Evolutionary conservation across 2,797 vertebrate genomes (phyloP).

Genomic region (Fringilla coelebs): DNA sequence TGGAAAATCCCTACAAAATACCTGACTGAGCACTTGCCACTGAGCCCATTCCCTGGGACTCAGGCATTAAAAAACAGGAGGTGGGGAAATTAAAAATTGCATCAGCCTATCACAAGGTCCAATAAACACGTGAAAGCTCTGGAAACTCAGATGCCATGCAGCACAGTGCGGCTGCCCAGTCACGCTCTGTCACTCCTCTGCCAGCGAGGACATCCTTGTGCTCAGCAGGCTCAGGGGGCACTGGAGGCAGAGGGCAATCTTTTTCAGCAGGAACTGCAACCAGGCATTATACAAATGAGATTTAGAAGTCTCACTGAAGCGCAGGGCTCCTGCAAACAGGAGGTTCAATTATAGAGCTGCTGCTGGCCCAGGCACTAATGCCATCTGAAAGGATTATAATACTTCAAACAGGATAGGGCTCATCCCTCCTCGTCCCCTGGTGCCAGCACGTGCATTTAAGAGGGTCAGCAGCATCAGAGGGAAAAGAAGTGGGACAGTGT

Average conservation of each 20-base stretch:
- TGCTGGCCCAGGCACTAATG: neutral
- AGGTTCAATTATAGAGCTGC: slow-evolving; percentile 48
- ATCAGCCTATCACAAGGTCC: neutral
- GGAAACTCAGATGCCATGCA: neutral
- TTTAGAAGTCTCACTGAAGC: slow-evolving; percentile 23
- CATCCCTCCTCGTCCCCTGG: neutral
- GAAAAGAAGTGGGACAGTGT: neutral
- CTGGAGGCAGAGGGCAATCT: slow-evolving; percentile 15
- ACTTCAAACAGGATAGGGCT: slow-evolving; percentile 35
- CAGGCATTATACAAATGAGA: slow-evolving; percentile 59
- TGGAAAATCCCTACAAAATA: neutral
- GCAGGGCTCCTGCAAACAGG: neutral
- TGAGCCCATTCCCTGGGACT: neutral
- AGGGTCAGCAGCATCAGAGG: neutral
- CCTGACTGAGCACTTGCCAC: accelerated
- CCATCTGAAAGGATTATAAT: slow-evolving; percentile 43
- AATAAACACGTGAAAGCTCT: neutral
- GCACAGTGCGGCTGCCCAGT: accelerated
- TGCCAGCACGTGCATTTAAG: neutral
- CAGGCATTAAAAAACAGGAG: neutral
- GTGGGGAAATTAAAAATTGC: neutral
- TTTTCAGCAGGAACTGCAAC: slow-evolving; percentile 22
- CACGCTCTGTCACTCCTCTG: accelerated
- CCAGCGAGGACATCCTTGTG: neutral
- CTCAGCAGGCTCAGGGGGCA: neutral